phyloP scores from a whole-genome alignment of 2,797 vertebrate species.

The Sebastes miniatus region DNA sequence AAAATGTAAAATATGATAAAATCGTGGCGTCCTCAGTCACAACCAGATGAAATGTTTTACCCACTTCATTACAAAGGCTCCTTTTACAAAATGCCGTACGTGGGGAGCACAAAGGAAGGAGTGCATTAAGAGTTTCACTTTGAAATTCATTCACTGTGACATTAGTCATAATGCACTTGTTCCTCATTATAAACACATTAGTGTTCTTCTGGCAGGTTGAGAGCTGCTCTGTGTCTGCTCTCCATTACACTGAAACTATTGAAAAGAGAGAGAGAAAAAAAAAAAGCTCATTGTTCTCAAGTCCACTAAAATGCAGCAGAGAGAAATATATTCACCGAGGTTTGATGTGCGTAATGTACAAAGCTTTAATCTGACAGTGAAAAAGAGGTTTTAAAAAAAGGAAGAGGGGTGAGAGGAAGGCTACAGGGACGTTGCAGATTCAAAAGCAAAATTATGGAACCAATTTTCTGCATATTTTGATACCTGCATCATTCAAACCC shows the following conservation, averaged over 20 bases:
- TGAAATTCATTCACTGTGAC: conserved; percentile 62
- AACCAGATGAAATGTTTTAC: conserved; percentile 17
- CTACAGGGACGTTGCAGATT: neutral
- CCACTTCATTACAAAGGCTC: conserved; percentile 19
- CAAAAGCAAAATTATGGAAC: neutral
- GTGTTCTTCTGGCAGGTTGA: conserved; percentile 56
- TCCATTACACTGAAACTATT: conserved; percentile 51
- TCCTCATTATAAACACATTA: conserved; percentile 78
- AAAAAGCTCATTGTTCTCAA: conserved; percentile 54
- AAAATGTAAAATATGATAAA: neutral
- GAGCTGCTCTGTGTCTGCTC: conserved; percentile 54
- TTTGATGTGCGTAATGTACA: conserved; percentile 18
- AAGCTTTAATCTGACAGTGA: conserved; percentile 40
- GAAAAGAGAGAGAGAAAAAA: conserved; percentile 17
- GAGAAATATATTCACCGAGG: conserved; percentile 15
- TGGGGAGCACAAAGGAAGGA: conserved; percentile 1
- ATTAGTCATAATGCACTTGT: conserved; percentile 72
- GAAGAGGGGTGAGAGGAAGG: neutral
- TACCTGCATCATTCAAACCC: neutral
- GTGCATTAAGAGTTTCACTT: conserved; percentile 55
- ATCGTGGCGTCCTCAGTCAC: neutral
- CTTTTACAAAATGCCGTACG: neutral
- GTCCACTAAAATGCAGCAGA: conserved; percentile 35
- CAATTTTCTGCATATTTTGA: neutral
- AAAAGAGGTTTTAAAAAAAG: conserved; percentile 2